Evolutionary conservation across 2,113 vertebrate species (phyloP).

Genomic region (Trichomycterus rosablanca): DNA sequence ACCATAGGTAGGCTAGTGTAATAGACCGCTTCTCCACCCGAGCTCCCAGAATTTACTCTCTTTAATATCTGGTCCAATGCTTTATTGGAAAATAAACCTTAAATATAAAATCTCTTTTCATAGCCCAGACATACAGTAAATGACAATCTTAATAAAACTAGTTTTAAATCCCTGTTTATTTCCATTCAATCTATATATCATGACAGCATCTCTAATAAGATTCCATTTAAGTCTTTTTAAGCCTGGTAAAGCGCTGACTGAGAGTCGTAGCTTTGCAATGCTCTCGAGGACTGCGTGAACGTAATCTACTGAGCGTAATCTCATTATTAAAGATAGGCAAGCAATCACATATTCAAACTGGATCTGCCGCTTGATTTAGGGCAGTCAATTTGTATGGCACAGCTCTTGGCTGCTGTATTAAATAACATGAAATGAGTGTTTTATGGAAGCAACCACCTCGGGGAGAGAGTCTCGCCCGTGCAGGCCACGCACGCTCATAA

Average conservation of each 20-base stretch:
- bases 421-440: conserved; percentile 25
- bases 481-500: conserved; percentile 27
- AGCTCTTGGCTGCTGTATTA: conserved; percentile 36
- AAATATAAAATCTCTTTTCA: no score
- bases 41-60: no score
- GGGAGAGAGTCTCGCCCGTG: not conserved
- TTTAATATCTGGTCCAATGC: no score
- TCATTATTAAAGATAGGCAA: conserved; percentile 41
- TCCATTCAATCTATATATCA: no score
- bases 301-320: conserved; percentile 35
- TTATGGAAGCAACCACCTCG: conserved; percentile 16
- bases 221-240: conserved; percentile 17
- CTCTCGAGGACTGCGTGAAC: conserved; percentile 1
- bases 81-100: no score
- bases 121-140: no score
- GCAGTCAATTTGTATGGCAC: conserved; percentile 11
- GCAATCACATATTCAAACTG: conserved; percentile 20
- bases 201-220: not conserved
- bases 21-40: no score
- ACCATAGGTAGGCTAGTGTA: no score
- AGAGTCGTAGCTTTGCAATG: conserved; percentile 8
- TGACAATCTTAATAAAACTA: no score
- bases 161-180: no score
- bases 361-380: conserved; percentile 30
- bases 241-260: conserved; percentile 11